Conservation (phyloP, 2,113 vertebrate genomes). For the Argyrosomus japonicus region DNA sequence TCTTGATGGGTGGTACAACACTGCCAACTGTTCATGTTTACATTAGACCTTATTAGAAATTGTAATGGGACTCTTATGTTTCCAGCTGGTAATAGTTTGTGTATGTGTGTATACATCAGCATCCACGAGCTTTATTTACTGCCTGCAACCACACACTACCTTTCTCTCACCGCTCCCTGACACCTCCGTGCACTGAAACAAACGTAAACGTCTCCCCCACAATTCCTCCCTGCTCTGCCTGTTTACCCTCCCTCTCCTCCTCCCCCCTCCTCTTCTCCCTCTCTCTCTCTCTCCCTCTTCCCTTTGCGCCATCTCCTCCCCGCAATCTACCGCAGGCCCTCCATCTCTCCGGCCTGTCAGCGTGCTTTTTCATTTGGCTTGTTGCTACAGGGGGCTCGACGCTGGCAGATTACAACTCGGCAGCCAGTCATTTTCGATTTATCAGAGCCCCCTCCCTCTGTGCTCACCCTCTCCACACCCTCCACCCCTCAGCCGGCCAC, state of each 20-base stretch:
- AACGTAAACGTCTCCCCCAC: conserved; percentile 54
- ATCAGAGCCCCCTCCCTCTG: conserved; percentile 80
- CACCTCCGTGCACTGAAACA: conserved; percentile 60
- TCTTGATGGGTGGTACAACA: conserved; percentile 51
- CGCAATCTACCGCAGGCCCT: conserved; percentile 82
- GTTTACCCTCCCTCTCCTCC: conserved; percentile 25
- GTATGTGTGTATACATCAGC: conserved; percentile 1
- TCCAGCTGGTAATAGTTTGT: conserved; percentile 51
- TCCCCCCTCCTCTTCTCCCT: neutral
- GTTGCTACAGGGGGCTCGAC: conserved; percentile 86
- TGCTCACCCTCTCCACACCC: conserved; percentile 69
- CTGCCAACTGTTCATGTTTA: conserved; percentile 74
- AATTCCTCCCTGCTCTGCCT: conserved; percentile 40
- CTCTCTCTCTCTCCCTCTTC: conserved; percentile 4
- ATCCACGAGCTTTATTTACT: conserved; percentile 54
- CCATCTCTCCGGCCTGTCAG: conserved; percentile 86
- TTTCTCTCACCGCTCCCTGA: conserved; percentile 35
- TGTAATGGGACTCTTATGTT: conserved; percentile 67
- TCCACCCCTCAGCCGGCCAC: conserved; percentile 71
- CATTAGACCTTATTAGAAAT: conserved; percentile 69
- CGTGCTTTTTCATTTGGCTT: conserved; percentile 83
- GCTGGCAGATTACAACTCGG: conserved; percentile 89
- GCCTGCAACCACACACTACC: conserved; percentile 28
- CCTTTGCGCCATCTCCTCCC: conserved; percentile 60
- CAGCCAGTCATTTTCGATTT: conserved; percentile 92